Percentiles rank a stretch among this genome's conserved stretches.
Conservation (phyloP, 2,797 vertebrate species). For the Oceanodroma leucorhoa region DNA sequence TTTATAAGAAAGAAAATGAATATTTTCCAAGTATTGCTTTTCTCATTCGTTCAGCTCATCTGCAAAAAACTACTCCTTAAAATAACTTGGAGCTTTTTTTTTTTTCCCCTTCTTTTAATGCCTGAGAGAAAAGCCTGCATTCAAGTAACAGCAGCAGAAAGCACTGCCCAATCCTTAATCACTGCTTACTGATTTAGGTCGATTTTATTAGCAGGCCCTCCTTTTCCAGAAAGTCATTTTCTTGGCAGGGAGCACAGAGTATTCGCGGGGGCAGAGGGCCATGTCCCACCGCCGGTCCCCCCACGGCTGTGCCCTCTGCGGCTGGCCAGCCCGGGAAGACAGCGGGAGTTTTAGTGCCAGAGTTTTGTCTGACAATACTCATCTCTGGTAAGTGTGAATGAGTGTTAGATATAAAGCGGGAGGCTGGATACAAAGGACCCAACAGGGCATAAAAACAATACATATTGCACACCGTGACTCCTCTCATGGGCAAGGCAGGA, state of each 20-base stretch:
- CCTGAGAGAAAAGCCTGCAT: neutral
- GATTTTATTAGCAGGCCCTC: slow-evolving; percentile 73
- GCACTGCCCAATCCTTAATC: slow-evolving; percentile 66
- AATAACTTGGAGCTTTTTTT: neutral
- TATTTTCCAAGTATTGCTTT: slow-evolving; percentile 24
- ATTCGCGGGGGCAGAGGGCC: slow-evolving; percentile 37
- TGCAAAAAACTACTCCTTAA: neutral
- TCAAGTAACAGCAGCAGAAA: slow-evolving; percentile 23
- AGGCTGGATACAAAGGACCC: slow-evolving; percentile 35
- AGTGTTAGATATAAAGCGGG: neutral
- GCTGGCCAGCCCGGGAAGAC: slow-evolving; percentile 16
- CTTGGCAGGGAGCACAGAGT: slow-evolving; percentile 59
- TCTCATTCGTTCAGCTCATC: neutral
- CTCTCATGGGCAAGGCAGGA: slow-evolving; percentile 14
- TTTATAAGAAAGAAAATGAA: neutral
- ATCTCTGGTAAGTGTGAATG: slow-evolving; percentile 45
- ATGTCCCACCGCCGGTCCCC: neutral
- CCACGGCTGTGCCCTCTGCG: neutral
- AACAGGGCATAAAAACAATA: slow-evolving; percentile 42
- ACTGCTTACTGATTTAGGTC: slow-evolving; percentile 70
- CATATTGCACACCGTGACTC: slow-evolving; percentile 29
- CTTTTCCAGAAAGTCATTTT: slow-evolving; percentile 69
- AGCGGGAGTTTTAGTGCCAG: neutral
- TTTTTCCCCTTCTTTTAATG: neutral
- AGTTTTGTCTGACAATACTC: slow-evolving; percentile 32